Evolutionary conservation across 1,140 invertebrate genomes (phyloP), one percentile per base, ranked within the genome.

Genomic region (Lasioglossum albipes): DNA sequence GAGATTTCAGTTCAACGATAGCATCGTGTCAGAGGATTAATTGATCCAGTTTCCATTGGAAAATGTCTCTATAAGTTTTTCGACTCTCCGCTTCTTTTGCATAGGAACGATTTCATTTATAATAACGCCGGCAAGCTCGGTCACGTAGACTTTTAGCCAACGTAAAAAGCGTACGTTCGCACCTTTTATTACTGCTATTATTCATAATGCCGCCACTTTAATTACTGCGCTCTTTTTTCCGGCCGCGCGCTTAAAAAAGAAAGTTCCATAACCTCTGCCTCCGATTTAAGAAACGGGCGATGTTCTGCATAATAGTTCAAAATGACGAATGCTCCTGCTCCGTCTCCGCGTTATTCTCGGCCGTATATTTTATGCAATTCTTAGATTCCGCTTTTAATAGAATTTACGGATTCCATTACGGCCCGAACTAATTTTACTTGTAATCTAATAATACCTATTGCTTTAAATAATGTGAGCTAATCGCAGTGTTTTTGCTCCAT

Each of bases 131-230:
- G 22, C 42, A 49, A n/a, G 41, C 68, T 52, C 42, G 57, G 75
- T 45, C 65, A 78, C 57, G 75, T 70, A 69, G 66, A 52, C 69
- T 65, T 65, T 59, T 59, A 59, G 18, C 57, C 27, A 65, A 42
- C 76, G 69, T 73, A 54, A 78, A 57, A 59, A 59, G 57, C 76
- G 68, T 72, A 64, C 45, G 57, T 67, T 59, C 57, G 67, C 75
- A 45, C 59, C 61, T 41, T 73, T 79, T 79, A 79, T 79, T 79
- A 65, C 76, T 22, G 76, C 76, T 79, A 79, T 79, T 79, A 72
- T 79, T 79, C 76, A 79, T 73, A 79, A 79, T 73, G 76, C 68
- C 69, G 67, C 61, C 76, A 72, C 76, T 65, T 64, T 79, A 79
- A 79, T 79, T 79, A 73, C 72, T 79, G 76, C 61, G 76, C 69